These are phyloP conservation scores for Conus ventricosus DNA, from an alignment of 1,140 invertebrate genomes.

Conservation along the genomic window DNA sequence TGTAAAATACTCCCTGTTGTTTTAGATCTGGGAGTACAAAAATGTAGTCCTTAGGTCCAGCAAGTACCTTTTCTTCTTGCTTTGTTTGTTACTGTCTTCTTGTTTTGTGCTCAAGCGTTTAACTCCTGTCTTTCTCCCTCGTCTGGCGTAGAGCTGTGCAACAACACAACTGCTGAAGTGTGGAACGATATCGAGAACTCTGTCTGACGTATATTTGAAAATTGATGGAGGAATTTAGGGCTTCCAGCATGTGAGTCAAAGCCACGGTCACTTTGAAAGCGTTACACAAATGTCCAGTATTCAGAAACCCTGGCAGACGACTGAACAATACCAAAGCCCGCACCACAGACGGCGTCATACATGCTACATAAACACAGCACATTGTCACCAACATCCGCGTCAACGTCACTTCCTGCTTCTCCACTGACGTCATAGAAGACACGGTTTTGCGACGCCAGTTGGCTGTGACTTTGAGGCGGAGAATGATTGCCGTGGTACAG, in stretches of 20 bases:
- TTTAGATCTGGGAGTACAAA: too few relatives aligned
- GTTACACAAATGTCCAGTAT: not conserved
- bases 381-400: constrained; percentile 22
- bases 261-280: constrained; percentile 7
- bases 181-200: not conserved
- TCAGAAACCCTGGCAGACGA: constrained; percentile 12
- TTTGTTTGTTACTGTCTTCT: too few relatives aligned
- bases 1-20: too few relatives aligned
- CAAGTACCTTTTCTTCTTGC: too few relatives aligned
- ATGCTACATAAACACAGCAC: constrained; percentile 1
- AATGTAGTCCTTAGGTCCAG: too few relatives aligned
- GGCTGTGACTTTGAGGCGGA: constrained; percentile 17
- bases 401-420: not conserved
- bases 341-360: constrained; percentile 8
- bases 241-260: not conserved
- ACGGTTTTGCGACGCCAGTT: not conserved
- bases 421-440: not conserved
- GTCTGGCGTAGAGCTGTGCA: not conserved
- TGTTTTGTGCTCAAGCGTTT: too few relatives aligned
- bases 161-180: not conserved
- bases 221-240: not conserved
- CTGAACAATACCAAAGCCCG: not conserved
- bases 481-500: constrained; percentile 10
- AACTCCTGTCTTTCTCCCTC: not conserved
- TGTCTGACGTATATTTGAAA: not conserved